These are phyloP conservation scores for Enteromius anoplus DNA, from an alignment of 2,797 vertebrate species.

Conservation along the genomic window DNA sequence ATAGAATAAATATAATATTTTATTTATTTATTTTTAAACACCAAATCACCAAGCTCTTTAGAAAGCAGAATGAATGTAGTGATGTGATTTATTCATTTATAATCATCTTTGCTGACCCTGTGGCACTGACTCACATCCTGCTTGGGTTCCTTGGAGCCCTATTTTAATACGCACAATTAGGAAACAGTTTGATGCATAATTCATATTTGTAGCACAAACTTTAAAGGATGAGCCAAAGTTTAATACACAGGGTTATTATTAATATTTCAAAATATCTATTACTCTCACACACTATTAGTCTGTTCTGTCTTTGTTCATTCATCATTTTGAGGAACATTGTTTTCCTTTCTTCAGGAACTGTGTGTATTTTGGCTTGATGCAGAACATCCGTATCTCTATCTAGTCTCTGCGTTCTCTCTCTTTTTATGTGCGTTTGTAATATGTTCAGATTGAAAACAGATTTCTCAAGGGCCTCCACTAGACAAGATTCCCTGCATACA, in stretches of 20 bases:
- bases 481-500: neutral
- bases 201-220: neutral
- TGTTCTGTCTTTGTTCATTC: conserved; percentile 3
- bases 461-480: conserved; percentile 61
- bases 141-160: neutral
- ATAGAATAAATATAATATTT: neutral
- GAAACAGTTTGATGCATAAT: neutral
- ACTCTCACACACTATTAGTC: neutral
- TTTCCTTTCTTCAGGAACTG: conserved; percentile 8
- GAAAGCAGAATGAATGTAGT: neutral
- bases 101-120: neutral
- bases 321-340: conserved; percentile 3
- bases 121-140: neutral
- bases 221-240: neutral
- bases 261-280: conserved; percentile 5
- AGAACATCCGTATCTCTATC: neutral
- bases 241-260: neutral
- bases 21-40: neutral
- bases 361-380: conserved; percentile 6
- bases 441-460: conserved; percentile 79
- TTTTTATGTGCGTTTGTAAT: conserved; percentile 74
- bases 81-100: neutral
- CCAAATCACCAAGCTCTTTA: neutral
- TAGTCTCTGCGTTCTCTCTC: neutral
- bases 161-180: neutral